Conservation (phyloP, 2,113 vertebrate genomes). For the Nestor notabilis region DNA sequence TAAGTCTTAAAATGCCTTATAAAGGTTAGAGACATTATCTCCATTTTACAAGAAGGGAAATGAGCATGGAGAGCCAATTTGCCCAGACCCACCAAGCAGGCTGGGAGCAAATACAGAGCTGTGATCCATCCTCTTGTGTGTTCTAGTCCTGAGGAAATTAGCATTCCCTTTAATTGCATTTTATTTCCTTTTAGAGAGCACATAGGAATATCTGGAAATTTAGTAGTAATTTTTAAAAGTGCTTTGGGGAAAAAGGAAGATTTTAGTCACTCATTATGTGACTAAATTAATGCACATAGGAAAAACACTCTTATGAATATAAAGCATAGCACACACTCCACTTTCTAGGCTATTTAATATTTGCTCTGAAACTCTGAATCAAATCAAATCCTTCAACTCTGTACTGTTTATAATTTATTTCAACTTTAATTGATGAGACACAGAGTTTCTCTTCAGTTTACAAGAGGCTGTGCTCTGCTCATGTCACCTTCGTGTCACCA, state of each 20-base stretch:
- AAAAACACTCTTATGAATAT: slow-evolving; percentile 50
- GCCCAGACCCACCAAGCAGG: not conserved
- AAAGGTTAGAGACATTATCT: not conserved
- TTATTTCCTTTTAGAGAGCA: slow-evolving; percentile 48
- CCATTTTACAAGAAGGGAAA: not conserved
- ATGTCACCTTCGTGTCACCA: not conserved
- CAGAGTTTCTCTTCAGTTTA: not conserved
- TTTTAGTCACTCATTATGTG: slow-evolving; percentile 52
- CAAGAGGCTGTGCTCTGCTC: not conserved
- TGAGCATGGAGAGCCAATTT: not conserved
- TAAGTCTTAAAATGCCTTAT: not conserved
- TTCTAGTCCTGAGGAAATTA: slow-evolving; percentile 17
- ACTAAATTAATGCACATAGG: slow-evolving; percentile 43
- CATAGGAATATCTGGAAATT: slow-evolving; percentile 59
- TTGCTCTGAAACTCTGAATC: slow-evolving; percentile 45
- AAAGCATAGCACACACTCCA: slow-evolving; percentile 4
- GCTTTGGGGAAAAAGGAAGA: slow-evolving; percentile 61
- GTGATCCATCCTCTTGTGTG: not conserved
- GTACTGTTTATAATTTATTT: slow-evolving; percentile 49
- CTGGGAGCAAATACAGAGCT: not conserved
- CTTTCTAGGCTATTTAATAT: slow-evolving; percentile 28
- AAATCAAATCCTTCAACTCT: slow-evolving; percentile 16
- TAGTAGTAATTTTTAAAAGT: slow-evolving; percentile 47
- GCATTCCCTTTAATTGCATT: slow-evolving; percentile 12
- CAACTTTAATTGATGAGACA: not conserved